Percentiles rank a stretch among this genome's conserved stretches.
Conservation (phyloP, 2,888 invertebrate genomes). For the Apeira syringaria region DNA sequence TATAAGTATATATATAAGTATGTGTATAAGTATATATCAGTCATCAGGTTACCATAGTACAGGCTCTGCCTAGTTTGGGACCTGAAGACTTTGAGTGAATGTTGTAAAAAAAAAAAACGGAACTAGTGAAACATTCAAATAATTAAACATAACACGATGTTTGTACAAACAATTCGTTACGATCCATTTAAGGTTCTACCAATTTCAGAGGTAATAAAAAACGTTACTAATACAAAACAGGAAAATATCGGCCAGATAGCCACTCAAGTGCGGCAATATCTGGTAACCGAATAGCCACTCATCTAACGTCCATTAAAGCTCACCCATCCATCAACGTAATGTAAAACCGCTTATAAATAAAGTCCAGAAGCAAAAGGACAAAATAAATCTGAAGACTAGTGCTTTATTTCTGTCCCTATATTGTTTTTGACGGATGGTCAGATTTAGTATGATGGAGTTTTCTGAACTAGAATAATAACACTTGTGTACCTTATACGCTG, state of each 20-base stretch:
- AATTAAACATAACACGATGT: no score
- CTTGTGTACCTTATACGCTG: no score
- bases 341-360: constrained; percentile 57
- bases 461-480: neutral
- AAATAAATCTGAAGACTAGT: constrained; percentile 36
- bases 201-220: neutral
- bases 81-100: no score
- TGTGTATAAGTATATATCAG: no score
- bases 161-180: no score
- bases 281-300: constrained; percentile 26
- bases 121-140: no score
- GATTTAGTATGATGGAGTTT: neutral
- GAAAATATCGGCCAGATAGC: constrained; percentile 6
- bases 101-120: no score
- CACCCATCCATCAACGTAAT: constrained; percentile 59
- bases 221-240: neutral
- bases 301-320: constrained; percentile 50
- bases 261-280: constrained; percentile 16
- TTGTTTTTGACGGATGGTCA: constrained; percentile 11
- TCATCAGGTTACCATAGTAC: no score
- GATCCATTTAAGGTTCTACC: no score
- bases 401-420: constrained; percentile 5
- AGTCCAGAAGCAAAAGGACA: constrained; percentile 41
- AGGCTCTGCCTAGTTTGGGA: no score
- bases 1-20: no score